Evolutionary conservation across 2,888 invertebrate species (phyloP).

Genomic region (Ornithoptera alexandrae): DNA sequence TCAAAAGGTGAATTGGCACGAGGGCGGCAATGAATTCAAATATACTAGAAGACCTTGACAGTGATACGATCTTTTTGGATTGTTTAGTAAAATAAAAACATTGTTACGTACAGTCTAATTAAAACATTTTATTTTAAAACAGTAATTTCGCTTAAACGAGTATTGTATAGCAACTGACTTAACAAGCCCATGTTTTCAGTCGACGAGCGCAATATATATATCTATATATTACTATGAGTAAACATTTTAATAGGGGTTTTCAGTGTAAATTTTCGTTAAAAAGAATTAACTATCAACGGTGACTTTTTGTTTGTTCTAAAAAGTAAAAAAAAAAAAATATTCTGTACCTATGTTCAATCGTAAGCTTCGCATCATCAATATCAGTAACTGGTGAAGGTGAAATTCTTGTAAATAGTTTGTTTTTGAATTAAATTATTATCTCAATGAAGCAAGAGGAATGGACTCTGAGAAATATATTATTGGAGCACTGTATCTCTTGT

Average conservation of each 20-base stretch:
- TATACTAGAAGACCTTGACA: constrained; percentile 71
- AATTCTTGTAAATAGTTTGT: no score
- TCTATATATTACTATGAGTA: no score
- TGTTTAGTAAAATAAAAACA: constrained; percentile 51
- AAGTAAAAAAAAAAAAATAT: neutral
- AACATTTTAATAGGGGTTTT: no score
- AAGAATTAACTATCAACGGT: no score
- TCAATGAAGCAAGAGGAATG: no score
- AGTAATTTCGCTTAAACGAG: neutral
- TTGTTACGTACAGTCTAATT: constrained; percentile 26
- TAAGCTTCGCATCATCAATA: neutral
- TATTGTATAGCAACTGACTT: no score
- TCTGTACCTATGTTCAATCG: neutral
- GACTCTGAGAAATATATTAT: no score
- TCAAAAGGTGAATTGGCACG: constrained; percentile 61
- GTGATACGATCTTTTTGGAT: constrained; percentile 63
- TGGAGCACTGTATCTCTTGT: no score
- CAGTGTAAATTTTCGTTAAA: neutral
- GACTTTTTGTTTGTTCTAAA: neutral
- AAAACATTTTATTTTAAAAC: neutral
- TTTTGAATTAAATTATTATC: no score
- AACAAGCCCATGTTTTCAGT: no score
- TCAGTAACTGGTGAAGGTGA: no score
- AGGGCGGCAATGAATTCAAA: constrained; percentile 70
- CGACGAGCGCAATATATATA: no score